These are phyloP conservation scores for Globicephala melas DNA, from an alignment of 2,113 vertebrate species.

Conservation along the genomic window DNA sequence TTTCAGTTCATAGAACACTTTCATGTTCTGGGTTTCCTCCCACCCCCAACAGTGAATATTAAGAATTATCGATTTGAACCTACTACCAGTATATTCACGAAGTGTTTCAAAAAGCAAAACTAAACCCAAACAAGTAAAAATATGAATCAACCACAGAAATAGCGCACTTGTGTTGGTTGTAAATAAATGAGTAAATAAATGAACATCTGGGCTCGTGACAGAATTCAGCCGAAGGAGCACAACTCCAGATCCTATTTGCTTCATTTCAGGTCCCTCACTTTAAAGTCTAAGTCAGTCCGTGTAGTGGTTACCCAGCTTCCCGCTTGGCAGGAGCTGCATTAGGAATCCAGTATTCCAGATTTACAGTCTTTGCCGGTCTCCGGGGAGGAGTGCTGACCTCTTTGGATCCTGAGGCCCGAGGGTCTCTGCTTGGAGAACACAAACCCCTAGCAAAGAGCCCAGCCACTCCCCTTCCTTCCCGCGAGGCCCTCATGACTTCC, in stretches of 20 bases:
- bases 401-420: neutral
- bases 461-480: neutral
- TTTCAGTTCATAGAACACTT: neutral
- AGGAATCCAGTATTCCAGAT: neutral
- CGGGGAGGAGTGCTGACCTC: neutral
- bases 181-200: neutral
- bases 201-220: neutral
- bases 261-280: neutral
- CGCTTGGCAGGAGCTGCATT: neutral
- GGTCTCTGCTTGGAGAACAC: neutral
- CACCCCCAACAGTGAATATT: neutral
- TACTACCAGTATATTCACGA: neutral
- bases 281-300: neutral
- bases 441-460: neutral
- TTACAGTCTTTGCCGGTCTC: neutral
- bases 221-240: neutral
- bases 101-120: conserved; percentile 17
- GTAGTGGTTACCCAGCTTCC: neutral
- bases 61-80: neutral
- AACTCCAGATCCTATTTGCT: neutral
- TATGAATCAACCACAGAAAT: neutral
- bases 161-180: neutral
- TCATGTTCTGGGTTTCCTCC: neutral
- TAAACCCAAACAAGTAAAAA: neutral
- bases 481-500: neutral